Conservation (phyloP, 2,797 vertebrate species). For the Miopithecus talapoin region DNA sequence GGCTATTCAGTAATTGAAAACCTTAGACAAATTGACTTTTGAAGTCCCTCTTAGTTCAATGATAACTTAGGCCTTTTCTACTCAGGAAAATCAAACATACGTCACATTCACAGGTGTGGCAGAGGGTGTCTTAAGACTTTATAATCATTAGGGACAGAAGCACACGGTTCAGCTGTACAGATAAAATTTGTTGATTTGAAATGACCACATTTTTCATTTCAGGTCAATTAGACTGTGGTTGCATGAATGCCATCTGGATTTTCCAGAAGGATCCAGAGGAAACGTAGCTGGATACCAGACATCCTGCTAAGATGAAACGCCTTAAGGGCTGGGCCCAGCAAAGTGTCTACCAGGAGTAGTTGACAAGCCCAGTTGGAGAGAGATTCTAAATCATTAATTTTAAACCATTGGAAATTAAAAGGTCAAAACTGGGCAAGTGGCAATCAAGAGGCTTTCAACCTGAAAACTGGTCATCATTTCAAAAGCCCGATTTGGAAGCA, state of each 20-base stretch:
- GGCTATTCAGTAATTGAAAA: slow-evolving; percentile 25
- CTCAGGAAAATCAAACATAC: background rate
- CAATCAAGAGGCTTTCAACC: background rate
- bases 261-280: slow-evolving; percentile 31
- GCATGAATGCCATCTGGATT: background rate
- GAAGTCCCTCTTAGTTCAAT: slow-evolving; percentile 28
- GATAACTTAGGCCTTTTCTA: slow-evolving; percentile 29
- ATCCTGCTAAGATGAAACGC: background rate
- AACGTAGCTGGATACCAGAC: background rate
- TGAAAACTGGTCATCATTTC: background rate
- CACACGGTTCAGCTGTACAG: background rate
- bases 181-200: slow-evolving; percentile 21
- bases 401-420: background rate
- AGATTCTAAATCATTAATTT: slow-evolving; percentile 1
- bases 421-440: background rate
- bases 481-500: background rate
- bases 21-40: slow-evolving; percentile 44
- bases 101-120: background rate
- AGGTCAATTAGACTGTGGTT: background rate
- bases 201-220: slow-evolving; percentile 34
- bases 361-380: background rate
- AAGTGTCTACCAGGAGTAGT: background rate
- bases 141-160: background rate
- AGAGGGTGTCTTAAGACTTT: background rate
- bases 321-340: background rate